phyloP scores from a whole-genome alignment of 2,113 vertebrate genomes.

The Sebastes fasciatus region DNA sequence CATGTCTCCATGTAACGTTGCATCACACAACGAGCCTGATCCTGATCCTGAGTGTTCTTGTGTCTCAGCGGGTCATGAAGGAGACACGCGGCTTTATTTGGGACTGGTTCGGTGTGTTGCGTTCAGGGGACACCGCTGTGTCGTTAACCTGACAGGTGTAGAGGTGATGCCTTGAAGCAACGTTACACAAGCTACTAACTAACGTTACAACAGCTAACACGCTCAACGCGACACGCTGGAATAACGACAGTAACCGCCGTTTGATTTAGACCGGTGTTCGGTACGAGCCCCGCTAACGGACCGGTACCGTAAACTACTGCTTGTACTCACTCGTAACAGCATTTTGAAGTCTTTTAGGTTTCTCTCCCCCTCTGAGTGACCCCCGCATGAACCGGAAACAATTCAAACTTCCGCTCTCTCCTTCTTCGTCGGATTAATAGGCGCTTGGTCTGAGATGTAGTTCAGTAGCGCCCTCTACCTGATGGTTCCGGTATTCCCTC shows the following conservation, averaged over 20 bases:
- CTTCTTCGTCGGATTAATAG: background rate
- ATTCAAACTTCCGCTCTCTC: background rate
- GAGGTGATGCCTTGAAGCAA: conserved; percentile 1
- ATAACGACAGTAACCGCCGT: fast-evolving
- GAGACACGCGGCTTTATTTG: background rate
- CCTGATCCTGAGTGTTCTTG: background rate
- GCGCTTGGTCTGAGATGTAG: background rate
- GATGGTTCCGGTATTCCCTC: too few relatives aligned
- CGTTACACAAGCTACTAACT: conserved; percentile 22
- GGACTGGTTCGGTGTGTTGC: background rate
- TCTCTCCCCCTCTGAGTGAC: conserved; percentile 38
- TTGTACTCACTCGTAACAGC: conserved; percentile 79
- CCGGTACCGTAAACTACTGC: fast-evolving
- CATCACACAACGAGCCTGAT: background rate
- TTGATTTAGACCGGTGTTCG: fast-evolving
- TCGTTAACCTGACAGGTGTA: background rate
- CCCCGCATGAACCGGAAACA: conserved; percentile 66
- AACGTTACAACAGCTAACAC: conserved; percentile 2
- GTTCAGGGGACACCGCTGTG: background rate
- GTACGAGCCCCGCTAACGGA: fast-evolving
- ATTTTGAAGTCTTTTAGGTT: conserved; percentile 53
- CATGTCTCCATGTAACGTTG: background rate
- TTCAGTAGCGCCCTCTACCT: conserved; percentile 1
- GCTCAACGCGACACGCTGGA: background rate
- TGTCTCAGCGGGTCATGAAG: background rate